Evolutionary conservation across 2,113 vertebrate genomes (phyloP).

Genomic region (Danionella cerebrum): DNA sequence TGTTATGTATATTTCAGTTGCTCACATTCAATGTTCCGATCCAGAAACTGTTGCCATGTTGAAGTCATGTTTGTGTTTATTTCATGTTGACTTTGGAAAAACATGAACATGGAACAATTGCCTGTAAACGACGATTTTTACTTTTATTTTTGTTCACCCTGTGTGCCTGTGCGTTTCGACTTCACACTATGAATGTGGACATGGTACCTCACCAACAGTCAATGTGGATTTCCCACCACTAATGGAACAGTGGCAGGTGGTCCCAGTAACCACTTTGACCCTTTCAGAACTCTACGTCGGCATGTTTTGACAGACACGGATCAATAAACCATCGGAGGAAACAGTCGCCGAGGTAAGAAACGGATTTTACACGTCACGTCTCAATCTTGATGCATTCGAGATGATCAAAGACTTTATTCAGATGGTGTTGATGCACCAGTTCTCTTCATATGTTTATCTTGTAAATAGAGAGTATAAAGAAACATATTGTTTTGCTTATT

Average conservation of each 20-base stretch:
- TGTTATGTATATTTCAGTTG: no score
- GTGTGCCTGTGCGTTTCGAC: slow-evolving; percentile 46
- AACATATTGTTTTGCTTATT: slow-evolving; percentile 58
- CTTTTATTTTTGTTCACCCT: slow-evolving; percentile 28
- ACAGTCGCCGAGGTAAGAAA: not conserved
- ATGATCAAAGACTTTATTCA: slow-evolving; percentile 56
- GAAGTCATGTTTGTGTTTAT: slow-evolving; percentile 37
- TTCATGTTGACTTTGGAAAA: slow-evolving; percentile 41
- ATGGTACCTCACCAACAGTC: slow-evolving; percentile 37
- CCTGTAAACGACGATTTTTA: slow-evolving; percentile 42
- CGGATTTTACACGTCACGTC: not conserved
- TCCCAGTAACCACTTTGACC: not conserved
- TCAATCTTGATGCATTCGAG: slow-evolving; percentile 30
- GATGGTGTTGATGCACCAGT: slow-evolving; percentile 54
- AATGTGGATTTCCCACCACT: slow-evolving; percentile 7
- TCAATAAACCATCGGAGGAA: not conserved
- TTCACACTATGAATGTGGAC: slow-evolving; percentile 44
- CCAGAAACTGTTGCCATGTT: no score
- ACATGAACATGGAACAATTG: slow-evolving; percentile 44
- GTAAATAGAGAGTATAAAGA: slow-evolving; percentile 65
- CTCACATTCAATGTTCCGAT: no score
- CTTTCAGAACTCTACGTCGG: not conserved
- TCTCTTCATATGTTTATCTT: slow-evolving; percentile 66
- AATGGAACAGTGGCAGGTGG: not conserved
- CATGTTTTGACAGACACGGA: not conserved